A percentile compares a stretch with the other conserved stretches of the same genome.
Evolutionary conservation across 2,888 invertebrate species (phyloP).

Genomic region (Lasiommata megera): DNA sequence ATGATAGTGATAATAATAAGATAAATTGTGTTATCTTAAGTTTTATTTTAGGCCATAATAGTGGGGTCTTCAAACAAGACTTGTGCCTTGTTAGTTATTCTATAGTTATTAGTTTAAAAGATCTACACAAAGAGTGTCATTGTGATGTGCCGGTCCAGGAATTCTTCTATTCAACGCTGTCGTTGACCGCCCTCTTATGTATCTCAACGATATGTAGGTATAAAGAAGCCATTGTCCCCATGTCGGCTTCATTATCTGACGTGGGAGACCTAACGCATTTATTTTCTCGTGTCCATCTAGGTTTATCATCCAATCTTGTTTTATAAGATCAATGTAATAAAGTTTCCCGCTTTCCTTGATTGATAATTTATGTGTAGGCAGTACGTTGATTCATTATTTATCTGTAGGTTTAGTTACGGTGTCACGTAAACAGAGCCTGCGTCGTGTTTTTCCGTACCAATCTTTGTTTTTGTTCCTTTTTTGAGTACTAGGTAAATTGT

Average conservation of each 20-base stretch:
- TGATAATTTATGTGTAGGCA: too few relatives aligned
- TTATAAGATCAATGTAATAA: conserved; percentile 1
- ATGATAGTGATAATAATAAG: too few relatives aligned
- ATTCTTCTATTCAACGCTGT: conserved; percentile 36
- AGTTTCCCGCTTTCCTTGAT: conserved; percentile 1
- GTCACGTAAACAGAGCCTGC: too few relatives aligned
- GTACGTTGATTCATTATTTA: too few relatives aligned
- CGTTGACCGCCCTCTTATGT: conserved; percentile 33
- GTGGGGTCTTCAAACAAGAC: background rate
- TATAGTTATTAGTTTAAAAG: background rate
- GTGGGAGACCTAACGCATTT: conserved; percentile 58
- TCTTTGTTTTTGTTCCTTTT: too few relatives aligned
- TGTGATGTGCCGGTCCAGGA: conserved; percentile 36
- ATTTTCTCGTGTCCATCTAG: conserved; percentile 28
- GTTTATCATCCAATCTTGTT: conserved; percentile 17
- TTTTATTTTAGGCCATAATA: background rate
- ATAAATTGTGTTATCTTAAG: background rate
- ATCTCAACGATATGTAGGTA: conserved; percentile 31
- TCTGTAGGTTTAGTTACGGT: too few relatives aligned
- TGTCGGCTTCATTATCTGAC: conserved; percentile 48
- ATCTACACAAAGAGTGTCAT: conserved; percentile 32
- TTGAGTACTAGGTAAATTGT: too few relatives aligned
- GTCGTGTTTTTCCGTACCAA: too few relatives aligned
- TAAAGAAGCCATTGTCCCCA: conserved; percentile 56
- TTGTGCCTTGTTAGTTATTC: conserved; percentile 13